A percentile compares a stretch with the other conserved stretches of the same genome.
phyloP scores from a whole-genome alignment of 2,113 vertebrate genomes.

The Diglossa brunneiventris region DNA sequence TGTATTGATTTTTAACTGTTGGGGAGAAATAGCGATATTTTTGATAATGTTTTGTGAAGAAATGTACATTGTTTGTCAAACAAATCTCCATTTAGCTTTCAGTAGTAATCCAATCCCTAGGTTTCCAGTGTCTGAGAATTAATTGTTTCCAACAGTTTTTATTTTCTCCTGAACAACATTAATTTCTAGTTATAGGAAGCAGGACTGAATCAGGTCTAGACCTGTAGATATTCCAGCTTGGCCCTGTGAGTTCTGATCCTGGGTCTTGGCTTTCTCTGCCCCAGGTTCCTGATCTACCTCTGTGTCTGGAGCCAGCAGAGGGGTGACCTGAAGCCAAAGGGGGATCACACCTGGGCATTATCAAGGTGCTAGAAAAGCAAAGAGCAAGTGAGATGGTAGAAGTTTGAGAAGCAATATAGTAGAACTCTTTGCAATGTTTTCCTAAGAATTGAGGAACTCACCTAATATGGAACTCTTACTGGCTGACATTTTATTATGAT shows the following conservation, averaged over 20 bases:
- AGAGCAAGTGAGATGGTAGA: neutral
- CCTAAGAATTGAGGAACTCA: neutral
- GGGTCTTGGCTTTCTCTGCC: neutral
- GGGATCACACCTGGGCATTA: neutral
- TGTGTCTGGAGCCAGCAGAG: neutral
- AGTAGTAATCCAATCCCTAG: neutral
- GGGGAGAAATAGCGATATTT: neutral
- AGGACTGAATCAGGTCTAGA: neutral
- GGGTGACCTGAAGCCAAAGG: neutral
- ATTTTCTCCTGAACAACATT: neutral
- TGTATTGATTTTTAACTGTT: neutral
- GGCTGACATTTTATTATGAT: neutral
- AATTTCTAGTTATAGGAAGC: neutral
- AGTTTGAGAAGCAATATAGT: neutral
- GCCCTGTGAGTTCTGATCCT: neutral
- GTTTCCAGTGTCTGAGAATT: neutral
- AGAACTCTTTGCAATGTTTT: neutral
- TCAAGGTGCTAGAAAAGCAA: neutral
- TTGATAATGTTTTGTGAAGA: neutral
- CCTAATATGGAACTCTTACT: neutral
- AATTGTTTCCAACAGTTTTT: neutral
- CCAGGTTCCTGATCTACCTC: fast-evolving
- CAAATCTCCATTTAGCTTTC: neutral
- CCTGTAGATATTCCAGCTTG: neutral
- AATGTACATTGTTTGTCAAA: neutral